These are phyloP conservation scores for Sapajus apella DNA, from an alignment of 2,113 vertebrate genomes.

Conservation along the genomic window DNA sequence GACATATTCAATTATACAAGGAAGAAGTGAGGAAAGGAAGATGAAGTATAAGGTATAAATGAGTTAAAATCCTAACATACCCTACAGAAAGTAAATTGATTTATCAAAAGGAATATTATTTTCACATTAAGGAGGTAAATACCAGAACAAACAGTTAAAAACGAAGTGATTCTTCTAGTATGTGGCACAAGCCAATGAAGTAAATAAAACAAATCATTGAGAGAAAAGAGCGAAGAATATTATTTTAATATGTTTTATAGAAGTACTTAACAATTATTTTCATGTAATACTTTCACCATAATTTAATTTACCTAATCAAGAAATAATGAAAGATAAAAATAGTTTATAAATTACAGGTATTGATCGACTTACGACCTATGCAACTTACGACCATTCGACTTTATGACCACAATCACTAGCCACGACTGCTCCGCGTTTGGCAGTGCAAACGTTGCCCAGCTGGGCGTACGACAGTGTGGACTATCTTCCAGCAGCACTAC, in stretches of 20 bases:
- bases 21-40: not conserved
- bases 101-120: slow-evolving; percentile 3
- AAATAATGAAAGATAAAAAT: slow-evolving; percentile 31
- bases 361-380: no score
- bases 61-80: not conserved
- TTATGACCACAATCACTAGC: no score
- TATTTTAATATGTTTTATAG: not conserved
- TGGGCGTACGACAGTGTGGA: no score
- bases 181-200: not conserved
- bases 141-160: not conserved
- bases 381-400: no score
- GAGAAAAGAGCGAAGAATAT: not conserved
- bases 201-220: not conserved
- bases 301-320: not conserved
- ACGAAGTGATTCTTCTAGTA: not conserved
- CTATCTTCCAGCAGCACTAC: no score
- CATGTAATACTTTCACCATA: not conserved
- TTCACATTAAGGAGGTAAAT: slow-evolving; percentile 15
- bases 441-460: no score
- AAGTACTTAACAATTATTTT: slow-evolving; percentile 5
- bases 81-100: not conserved
- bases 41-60: not conserved
- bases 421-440: no score
- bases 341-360: not conserved
- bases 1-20: not conserved